Evolutionary conservation across 2,797 vertebrate species (phyloP).

Genomic region (Muraenolepis orangiensis): DNA sequence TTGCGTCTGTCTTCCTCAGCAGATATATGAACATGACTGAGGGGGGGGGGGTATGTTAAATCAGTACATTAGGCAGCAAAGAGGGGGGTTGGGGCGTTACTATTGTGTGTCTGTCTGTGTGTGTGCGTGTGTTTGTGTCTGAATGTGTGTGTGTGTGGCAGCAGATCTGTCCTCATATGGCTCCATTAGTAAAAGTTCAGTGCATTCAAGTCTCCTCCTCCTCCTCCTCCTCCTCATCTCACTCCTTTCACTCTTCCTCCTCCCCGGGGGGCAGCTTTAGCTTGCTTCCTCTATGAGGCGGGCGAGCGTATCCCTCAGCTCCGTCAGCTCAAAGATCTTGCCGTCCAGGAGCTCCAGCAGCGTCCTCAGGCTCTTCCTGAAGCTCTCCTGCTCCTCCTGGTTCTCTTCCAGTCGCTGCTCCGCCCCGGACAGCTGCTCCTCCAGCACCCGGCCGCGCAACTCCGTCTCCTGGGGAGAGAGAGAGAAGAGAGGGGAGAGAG

Average conservation of each 20-base stretch:
- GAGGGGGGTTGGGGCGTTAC: neutral
- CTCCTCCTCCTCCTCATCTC: neutral
- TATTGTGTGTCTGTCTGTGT: neutral
- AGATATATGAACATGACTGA: neutral
- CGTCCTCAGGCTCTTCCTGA: constrained; percentile 96
- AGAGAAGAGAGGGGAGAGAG: no score
- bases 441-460: constrained; percentile 89
- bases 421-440: constrained; percentile 89
- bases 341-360: constrained; percentile 97
- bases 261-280: constrained; percentile 72
- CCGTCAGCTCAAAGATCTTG: constrained; percentile 99
- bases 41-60: neutral
- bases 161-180: constrained; percentile 56
- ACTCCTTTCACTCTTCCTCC: neutral
- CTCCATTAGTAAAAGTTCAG: constrained; percentile 49
- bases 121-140: neutral
- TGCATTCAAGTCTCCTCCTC: constrained; percentile 12
- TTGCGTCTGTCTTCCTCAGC: neutral
- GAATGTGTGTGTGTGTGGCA: neutral
- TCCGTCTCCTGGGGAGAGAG: constrained; percentile 84
- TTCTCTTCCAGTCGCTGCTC: constrained; percentile 95
- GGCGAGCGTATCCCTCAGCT: constrained; percentile 95
- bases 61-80: neutral
- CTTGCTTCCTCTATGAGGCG: constrained; percentile 96
- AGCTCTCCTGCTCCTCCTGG: constrained; percentile 94